phyloP scores from a whole-genome alignment of 2,797 vertebrate genomes.

The Phrynocephalus vlangalii region DNA sequence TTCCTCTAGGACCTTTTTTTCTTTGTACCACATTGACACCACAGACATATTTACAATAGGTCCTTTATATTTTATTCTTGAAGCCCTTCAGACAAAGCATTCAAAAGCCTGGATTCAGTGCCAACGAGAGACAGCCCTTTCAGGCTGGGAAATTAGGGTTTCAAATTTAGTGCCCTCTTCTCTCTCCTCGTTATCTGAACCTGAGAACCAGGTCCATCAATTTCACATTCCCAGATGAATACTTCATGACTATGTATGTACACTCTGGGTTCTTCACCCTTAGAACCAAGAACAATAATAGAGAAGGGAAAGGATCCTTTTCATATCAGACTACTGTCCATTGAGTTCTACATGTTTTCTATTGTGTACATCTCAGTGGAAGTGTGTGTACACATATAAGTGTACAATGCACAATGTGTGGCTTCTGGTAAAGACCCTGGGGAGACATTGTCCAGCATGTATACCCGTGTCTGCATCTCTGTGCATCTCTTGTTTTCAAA shows the following conservation, averaged over 20 bases:
- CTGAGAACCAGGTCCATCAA: constrained; percentile 35
- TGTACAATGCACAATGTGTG: no score
- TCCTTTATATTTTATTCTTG: constrained; percentile 23
- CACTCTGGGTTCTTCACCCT: neutral
- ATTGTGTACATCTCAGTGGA: no score
- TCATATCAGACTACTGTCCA: neutral
- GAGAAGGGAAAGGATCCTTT: neutral
- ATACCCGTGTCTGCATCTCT: no score
- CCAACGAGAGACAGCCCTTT: neutral
- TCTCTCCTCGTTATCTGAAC: constrained; percentile 18
- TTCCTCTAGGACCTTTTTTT: constrained; percentile 10
- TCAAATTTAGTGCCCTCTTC: constrained; percentile 26
- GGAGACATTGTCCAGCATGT: no score
- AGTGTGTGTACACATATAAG: no score
- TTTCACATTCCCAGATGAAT: neutral
- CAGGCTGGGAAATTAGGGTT: constrained; percentile 1
- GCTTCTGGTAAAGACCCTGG: no score
- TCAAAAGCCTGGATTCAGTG: neutral
- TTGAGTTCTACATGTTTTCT: neutral
- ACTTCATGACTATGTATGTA: fast-evolving
- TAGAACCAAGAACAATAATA: neutral
- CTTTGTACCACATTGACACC: neutral
- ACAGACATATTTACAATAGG: neutral
- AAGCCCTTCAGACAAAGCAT: constrained; percentile 4
- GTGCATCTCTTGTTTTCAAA: neutral